Conservation (phyloP, 2,113 vertebrate species). For the Hyla sarda region DNA sequence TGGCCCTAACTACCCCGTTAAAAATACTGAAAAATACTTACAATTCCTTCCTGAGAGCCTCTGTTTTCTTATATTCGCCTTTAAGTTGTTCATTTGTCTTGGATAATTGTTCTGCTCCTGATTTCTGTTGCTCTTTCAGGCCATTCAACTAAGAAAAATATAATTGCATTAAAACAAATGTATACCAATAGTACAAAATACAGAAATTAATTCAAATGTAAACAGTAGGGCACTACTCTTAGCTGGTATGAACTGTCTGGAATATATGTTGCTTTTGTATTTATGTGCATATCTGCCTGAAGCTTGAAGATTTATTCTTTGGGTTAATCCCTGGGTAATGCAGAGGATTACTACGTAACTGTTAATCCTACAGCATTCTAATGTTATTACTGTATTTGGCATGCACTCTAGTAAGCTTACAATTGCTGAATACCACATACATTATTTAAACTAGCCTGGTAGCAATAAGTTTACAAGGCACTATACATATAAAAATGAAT, state of each 20-base stretch:
- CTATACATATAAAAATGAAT: not conserved
- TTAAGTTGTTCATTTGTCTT: conserved; percentile 83
- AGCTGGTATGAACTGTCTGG: not conserved
- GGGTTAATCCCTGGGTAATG: conserved; percentile 48
- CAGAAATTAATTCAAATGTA: not conserved
- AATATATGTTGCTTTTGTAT: conserved; percentile 7
- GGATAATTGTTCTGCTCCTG: conserved; percentile 81
- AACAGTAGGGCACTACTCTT: not conserved
- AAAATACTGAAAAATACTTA: conserved; percentile 71
- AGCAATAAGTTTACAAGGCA: not conserved
- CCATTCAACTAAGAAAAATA: conserved; percentile 77
- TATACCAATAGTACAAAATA: not conserved
- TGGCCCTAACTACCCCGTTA: not conserved
- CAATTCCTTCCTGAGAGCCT: conserved; percentile 86
- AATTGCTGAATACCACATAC: not conserved
- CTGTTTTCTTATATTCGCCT: conserved; percentile 80
- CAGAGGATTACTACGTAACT: conserved; percentile 65
- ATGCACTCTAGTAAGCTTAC: conserved; percentile 56
- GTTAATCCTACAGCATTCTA: conserved; percentile 67
- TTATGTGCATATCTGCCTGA: not conserved
- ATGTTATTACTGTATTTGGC: conserved; percentile 56
- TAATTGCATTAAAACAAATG: not conserved
- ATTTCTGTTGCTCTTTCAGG: conserved; percentile 83
- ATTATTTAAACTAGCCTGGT: not conserved
- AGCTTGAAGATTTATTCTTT: conserved; percentile 18